phyloP scores from a whole-genome alignment of 2,797 vertebrate genomes.

The Neostethus bicornis region DNA sequence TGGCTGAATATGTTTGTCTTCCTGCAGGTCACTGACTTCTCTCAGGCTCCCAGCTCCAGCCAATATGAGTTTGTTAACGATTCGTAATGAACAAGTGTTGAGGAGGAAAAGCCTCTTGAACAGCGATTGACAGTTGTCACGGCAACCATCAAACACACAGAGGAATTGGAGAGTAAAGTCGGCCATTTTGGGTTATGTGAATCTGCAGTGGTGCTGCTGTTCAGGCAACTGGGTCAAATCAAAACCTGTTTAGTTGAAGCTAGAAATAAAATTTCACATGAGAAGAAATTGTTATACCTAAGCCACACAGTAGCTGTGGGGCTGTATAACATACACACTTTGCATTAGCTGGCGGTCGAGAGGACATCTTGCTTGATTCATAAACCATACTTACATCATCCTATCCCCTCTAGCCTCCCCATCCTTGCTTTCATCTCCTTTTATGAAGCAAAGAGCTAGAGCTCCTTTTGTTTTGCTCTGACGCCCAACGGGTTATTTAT shows the following conservation, averaged over 20 bases:
- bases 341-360: neutral
- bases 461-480: constrained; percentile 63
- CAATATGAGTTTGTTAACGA: constrained; percentile 36
- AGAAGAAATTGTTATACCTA: too few relatives aligned
- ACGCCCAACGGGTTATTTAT: constrained; percentile 68
- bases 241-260: neutral
- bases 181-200: constrained; percentile 60
- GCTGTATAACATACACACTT: neutral
- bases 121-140: constrained; percentile 42
- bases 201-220: constrained; percentile 19
- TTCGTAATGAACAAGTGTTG: constrained; percentile 42
- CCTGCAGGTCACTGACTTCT: constrained; percentile 42
- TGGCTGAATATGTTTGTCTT: constrained; percentile 55
- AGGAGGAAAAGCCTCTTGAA: constrained; percentile 29
- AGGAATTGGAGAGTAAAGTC: constrained; percentile 21
- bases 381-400: constrained; percentile 19
- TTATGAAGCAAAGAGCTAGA: constrained; percentile 51
- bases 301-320: neutral
- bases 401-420: constrained; percentile 18
- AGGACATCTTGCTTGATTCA: constrained; percentile 6
- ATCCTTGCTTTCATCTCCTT: constrained; percentile 45
- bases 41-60: constrained; percentile 19
- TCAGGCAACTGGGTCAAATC: neutral
- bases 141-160: constrained; percentile 52
- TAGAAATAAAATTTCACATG: neutral